Evolutionary conservation across 2,113 vertebrate genomes (phyloP).

Genomic region (Beaufortia kweichowensis): DNA sequence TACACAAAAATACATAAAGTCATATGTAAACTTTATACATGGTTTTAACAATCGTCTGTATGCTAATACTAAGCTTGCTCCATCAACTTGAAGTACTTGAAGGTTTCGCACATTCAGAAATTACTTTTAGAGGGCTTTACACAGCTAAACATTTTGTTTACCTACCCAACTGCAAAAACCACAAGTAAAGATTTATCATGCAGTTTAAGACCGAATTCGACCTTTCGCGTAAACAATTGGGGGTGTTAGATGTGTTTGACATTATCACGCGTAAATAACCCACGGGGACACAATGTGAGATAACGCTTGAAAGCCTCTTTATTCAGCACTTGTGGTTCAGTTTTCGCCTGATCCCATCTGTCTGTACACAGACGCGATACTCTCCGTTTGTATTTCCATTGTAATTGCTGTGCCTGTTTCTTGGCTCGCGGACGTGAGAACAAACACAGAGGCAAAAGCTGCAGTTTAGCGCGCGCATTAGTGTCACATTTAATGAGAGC

Average conservation of each 20-base stretch:
- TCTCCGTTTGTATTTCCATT: not conserved
- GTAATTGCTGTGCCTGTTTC: conserved; percentile 12
- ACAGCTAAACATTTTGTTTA: not conserved
- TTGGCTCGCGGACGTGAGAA: conserved; percentile 14
- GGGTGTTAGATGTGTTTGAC: conserved; percentile 2
- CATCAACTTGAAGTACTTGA: too few relatives aligned
- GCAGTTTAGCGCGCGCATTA: not conserved
- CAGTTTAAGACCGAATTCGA: not conserved
- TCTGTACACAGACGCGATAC: not conserved
- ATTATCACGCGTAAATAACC: conserved; percentile 19
- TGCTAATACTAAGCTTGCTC: too few relatives aligned
- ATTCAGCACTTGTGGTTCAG: conserved; percentile 17
- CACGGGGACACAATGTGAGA: conserved; percentile 6
- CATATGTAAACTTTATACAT: too few relatives aligned
- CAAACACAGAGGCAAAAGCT: conserved; percentile 13
- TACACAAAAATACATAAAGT: too few relatives aligned
- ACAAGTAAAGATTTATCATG: not conserved
- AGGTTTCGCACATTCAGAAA: not conserved
- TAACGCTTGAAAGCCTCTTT: conserved; percentile 12
- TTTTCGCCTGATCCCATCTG: conserved; percentile 7
- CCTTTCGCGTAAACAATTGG: conserved; percentile 9
- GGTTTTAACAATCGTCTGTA: too few relatives aligned
- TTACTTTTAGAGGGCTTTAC: not conserved
- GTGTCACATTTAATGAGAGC: conserved; percentile 17
- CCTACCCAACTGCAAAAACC: too few relatives aligned